Evolutionary conservation across 2,113 vertebrate species (phyloP), one percentile per base, ranked within the genome.

Genomic region (Deroptyus accipitrinus): DNA sequence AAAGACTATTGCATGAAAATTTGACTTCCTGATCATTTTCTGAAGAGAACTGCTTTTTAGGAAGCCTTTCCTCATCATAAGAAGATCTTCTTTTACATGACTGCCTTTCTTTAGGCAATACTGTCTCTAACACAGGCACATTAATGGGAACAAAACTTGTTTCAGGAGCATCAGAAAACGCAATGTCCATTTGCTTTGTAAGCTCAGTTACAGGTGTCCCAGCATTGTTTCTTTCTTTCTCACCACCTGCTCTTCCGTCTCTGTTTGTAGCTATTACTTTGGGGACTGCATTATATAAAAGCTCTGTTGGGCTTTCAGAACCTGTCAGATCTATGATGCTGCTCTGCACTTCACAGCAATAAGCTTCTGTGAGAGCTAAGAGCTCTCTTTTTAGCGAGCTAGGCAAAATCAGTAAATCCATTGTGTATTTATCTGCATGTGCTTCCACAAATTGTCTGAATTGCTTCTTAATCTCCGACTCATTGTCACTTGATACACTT

Each of bases 331-430:
- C 97, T 90, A 86, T 68, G 44, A 88, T 39, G 39, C 4, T 4
- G 3, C 12, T 57, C 6, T 88, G 62, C 30, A 28, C 52, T 93
- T 83, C 79, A 13, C 23, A 76, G 89, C 49, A 74, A 44, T 92
- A 95, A 42, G 97, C 97, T 27, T 98, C 98, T 13, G 97, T 98
- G 62, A 99, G 98, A 55, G 97, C 97, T 78, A 99, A 77, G 35
- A 99, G 98, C 84, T 99, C 99, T 92, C 99, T 99, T 95, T 99
- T 99, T 78, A 99, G 97, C 2, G 98, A 98, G 72, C 99, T 99
- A 78, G 99, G 99, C 80, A 99, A 97, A 95, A 99, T 98, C 77
- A 99, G 94, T 79, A 99, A 98, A 96, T 99, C 99, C 99, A 99
- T 99, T 13, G 99, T 98, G 66, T 99, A 99, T 83, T 98, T 99